A percentile compares a stretch with the other conserved stretches of the same genome.
These are phyloP conservation scores for Ceyx melanurus DNA, from an alignment of 2,113 vertebrate genomes.

Conservation along the genomic window DNA sequence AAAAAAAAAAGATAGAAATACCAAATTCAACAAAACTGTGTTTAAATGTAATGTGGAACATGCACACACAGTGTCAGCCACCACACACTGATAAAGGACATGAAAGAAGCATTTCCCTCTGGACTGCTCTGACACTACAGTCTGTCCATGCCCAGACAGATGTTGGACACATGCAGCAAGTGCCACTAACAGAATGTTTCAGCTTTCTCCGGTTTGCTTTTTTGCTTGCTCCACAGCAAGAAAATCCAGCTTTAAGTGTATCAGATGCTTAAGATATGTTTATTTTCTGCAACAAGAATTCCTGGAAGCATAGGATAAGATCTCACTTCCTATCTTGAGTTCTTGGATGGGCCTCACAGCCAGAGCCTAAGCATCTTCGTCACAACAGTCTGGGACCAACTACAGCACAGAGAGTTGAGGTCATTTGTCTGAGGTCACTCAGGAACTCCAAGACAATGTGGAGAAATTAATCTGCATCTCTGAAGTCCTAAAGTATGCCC, in stretches of 20 bases:
- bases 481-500: background rate
- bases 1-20: background rate
- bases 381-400: background rate
- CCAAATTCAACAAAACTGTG: background rate
- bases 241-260: background rate
- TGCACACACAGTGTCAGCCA: background rate
- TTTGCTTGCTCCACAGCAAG: background rate
- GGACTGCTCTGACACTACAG: background rate
- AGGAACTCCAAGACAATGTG: background rate
- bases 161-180: background rate
- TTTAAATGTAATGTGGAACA: background rate
- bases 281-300: conserved; percentile 16
- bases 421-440: background rate
- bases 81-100: background rate
- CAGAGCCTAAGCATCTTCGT: background rate
- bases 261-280: background rate
- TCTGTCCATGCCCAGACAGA: background rate
- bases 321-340: background rate
- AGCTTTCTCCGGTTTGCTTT: background rate
- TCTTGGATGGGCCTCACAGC: background rate
- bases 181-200: background rate
- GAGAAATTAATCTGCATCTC: background rate
- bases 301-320: conserved; percentile 38
- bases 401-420: background rate
- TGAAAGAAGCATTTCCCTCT: background rate